Evolutionary conservation across 1,140 invertebrate genomes (phyloP).

Genomic region (Hypothenemus hampei): DNA sequence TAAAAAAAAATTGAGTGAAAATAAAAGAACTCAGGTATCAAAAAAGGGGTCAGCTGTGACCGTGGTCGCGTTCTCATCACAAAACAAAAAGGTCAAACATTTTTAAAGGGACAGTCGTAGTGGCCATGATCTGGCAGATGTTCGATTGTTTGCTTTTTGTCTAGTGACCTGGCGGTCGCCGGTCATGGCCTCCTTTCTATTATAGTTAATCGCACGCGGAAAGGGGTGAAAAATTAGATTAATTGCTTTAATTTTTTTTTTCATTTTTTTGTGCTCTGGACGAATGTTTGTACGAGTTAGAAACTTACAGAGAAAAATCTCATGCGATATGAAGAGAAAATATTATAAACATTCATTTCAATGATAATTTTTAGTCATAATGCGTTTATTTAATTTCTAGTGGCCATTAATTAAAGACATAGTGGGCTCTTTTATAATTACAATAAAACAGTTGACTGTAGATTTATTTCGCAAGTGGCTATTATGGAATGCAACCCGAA

Average conservation of each 20-base stretch:
- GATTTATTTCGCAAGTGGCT: conserved; percentile 11
- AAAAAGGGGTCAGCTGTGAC: too few relatives aligned
- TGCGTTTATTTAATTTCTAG: conserved; percentile 4
- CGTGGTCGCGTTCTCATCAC: too few relatives aligned
- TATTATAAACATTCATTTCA: background rate
- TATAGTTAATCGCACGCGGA: too few relatives aligned
- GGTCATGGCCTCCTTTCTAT: too few relatives aligned
- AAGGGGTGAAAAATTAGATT: too few relatives aligned
- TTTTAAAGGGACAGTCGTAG: background rate
- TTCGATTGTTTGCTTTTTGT: too few relatives aligned
- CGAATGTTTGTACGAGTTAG: background rate
- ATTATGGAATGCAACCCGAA: too few relatives aligned
- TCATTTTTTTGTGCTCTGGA: background rate
- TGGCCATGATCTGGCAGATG: background rate
- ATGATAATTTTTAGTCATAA: background rate
- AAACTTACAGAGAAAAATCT: background rate
- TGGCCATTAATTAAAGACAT: background rate
- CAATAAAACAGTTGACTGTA: conserved; percentile 13
- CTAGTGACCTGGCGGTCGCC: too few relatives aligned
- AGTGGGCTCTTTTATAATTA: background rate
- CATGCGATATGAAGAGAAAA: background rate
- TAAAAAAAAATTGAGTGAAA: too few relatives aligned
- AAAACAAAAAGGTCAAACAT: background rate
- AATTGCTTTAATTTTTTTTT: too few relatives aligned
- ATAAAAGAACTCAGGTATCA: too few relatives aligned